Base-by-base conservation (phyloP, 2,888 invertebrate genomes). In the Trichogramma dendrolimi region DNA sequence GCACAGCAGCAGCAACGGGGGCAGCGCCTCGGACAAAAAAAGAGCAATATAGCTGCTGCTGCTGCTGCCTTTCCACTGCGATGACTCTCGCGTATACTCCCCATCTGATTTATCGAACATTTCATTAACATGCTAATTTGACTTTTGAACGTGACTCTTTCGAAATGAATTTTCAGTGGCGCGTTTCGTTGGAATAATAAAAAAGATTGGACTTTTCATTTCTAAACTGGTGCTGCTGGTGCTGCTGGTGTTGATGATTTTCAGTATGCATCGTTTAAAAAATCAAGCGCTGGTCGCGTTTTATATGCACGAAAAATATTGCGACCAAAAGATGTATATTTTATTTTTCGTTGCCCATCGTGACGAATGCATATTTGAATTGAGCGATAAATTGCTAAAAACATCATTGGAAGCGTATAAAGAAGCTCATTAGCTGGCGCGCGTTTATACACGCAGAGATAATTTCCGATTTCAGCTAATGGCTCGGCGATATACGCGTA, bases 41-140 rank as follows among this genome's bases (percentile, higher is more conserved):
- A 66, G 64, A 69, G 71, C 68, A 66, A 69, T 68, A 69, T 68
- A 67, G 67, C 63, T 50, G 41, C 47, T 40, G 38, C 58, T 6
- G 39, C 43, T 43, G 11, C 41, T 48, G 6, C 60, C 55, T 46
- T 46, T 8, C 46, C 46, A 46, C n/a, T 10, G 2, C 46, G n/a
- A 46, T 46, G 8, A 46, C 46, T n/a, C n/a, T 46, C 46, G 10
- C 8, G n/a, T 46, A 46, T 10, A n/a, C 8, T 46, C n/a, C n/a
- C 46, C 8, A 10, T 67, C 68, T 69, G 72, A 73, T 71, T 73
- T 72, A 71, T 72, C 69, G 67, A 71, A 71, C 69, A 68, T 69
- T 72, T 71, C 70, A 73, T 73, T 72, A 71, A 70, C 71, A 72
- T 71, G 70, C 69, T 71, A 71, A 72, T 72, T 65, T 66, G 67